Conservation (phyloP, 2,888 invertebrate genomes). For the Drosophila paramelanica region DNA sequence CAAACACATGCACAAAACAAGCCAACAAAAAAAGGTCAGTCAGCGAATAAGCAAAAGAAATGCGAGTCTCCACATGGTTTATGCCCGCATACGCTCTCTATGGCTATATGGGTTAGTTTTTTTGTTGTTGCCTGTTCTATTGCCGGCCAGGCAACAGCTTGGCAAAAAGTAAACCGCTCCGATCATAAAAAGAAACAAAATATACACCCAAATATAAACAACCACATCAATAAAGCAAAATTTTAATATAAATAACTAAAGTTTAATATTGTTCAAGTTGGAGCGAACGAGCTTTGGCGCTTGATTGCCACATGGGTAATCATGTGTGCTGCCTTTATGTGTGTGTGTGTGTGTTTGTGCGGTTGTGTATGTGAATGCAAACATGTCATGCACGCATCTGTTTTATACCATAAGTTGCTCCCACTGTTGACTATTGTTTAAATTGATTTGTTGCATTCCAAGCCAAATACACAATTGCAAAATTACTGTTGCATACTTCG, state of each 20-base stretch:
- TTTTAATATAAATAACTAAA: constrained; percentile 77
- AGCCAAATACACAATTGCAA: background rate
- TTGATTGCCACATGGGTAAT: constrained; percentile 12
- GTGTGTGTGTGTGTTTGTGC: constrained; percentile 3
- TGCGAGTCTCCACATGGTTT: constrained; percentile 47
- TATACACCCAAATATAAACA: constrained; percentile 46
- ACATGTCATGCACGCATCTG: constrained; percentile 11
- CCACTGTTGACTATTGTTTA: constrained; percentile 32
- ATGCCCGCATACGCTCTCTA: constrained; percentile 22
- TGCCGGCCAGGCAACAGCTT: constrained; percentile 56
- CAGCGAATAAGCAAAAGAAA: constrained; percentile 61
- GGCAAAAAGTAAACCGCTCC: constrained; percentile 55
- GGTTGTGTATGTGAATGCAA: background rate
- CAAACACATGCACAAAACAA: constrained; percentile 69
- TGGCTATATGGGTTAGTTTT: constrained; percentile 34
- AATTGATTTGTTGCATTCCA: constrained; percentile 26
- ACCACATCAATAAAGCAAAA: constrained; percentile 77
- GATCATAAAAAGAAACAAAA: constrained; percentile 49
- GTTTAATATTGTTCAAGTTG: constrained; percentile 60
- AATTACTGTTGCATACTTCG: constrained; percentile 13
- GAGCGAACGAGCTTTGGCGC: constrained; percentile 3
- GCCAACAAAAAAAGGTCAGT: constrained; percentile 57
- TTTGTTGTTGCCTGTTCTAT: constrained; percentile 11
- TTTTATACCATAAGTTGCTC: constrained; percentile 22
- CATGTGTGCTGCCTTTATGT: background rate